Conservation (phyloP, 2,888 invertebrate species). For the Torymus tubicola region DNA sequence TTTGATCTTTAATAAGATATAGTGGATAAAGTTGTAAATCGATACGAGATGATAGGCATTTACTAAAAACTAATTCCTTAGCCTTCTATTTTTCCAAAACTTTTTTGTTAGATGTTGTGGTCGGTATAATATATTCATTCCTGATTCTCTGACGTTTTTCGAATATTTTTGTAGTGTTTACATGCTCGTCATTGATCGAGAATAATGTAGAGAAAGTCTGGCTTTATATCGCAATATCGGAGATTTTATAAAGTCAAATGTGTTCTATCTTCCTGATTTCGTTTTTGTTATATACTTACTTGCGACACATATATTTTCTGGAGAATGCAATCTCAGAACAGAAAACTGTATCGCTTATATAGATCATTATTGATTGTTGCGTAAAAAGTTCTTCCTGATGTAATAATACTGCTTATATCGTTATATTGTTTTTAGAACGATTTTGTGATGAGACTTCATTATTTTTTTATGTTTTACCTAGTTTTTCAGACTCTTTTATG, state of each 20-base stretch:
- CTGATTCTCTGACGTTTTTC: conserved; percentile 32
- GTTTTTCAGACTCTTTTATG: conserved; percentile 2
- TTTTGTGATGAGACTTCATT: conserved; percentile 1
- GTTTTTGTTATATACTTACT: background rate
- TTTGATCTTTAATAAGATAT: too few species aligned
- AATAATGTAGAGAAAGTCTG: conserved; percentile 12
- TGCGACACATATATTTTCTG: background rate
- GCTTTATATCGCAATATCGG: conserved; percentile 2
- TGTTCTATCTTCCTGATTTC: background rate
- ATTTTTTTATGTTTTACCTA: background rate
- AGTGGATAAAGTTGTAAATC: too few species aligned
- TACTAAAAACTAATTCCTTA: background rate
- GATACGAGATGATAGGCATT: too few species aligned
- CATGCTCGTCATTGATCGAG: background rate
- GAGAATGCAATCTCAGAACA: too few species aligned
- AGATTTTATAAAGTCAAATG: conserved; percentile 4
- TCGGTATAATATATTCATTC: conserved; percentile 7
- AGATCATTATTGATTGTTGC: conserved; percentile 32
- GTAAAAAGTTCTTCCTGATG: conserved; percentile 29
- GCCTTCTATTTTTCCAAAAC: conserved; percentile 24
- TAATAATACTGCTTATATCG: conserved; percentile 29
- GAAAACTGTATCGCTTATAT: background rate
- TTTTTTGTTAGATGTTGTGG: conserved; percentile 22
- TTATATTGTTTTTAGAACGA: conserved; percentile 23
- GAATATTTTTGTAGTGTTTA: conserved; percentile 43